These are phyloP conservation scores for Epizoanthus illoricatus DNA, from an alignment of 92 coral and sea anemone genomes.

Conservation along the genomic window DNA sequence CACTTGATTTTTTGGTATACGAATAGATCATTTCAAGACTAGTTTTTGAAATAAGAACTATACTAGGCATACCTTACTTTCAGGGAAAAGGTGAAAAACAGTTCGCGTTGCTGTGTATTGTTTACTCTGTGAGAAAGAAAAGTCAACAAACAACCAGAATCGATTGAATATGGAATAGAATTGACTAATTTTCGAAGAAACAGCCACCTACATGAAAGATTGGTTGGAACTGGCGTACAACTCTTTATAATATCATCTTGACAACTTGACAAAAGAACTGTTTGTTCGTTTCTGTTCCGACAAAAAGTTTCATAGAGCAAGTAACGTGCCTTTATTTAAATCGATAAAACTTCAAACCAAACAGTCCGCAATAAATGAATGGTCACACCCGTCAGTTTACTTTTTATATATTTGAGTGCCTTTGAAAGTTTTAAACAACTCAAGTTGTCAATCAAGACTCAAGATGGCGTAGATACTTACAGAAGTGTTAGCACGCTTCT, in stretches of 20 bases:
- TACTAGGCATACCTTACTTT: too few relatives aligned
- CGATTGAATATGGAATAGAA: slow-evolving; percentile 9
- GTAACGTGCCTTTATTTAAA: slow-evolving; percentile 12
- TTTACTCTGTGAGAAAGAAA: neutral
- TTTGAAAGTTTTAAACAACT: too few relatives aligned
- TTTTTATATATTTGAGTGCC: too few relatives aligned
- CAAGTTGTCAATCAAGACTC: too few relatives aligned
- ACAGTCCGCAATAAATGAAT: neutral
- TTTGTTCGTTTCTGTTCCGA: slow-evolving; percentile 29
- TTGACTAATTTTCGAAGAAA: slow-evolving; percentile 18
- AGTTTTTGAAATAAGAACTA: too few relatives aligned
- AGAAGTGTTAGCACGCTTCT: too few relatives aligned
- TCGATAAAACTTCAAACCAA: slow-evolving; percentile 1
- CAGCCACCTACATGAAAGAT: slow-evolving; percentile 19
- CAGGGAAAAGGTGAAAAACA: too few relatives aligned
- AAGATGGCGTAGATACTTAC: too few relatives aligned
- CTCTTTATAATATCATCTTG: slow-evolving; percentile 12
- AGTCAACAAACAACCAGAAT: slow-evolving; percentile 21
- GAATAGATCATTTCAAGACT: neutral
- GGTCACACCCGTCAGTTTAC: too few relatives aligned
- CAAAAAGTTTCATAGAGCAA: slow-evolving; percentile 11
- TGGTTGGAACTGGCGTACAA: slow-evolving; percentile 1
- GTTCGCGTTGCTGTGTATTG: neutral
- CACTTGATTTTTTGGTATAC: neutral
- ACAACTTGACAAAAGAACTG: slow-evolving; percentile 5